phyloP scores from a whole-genome alignment of 2,113 vertebrate species.

The Lampris incognitus region DNA sequence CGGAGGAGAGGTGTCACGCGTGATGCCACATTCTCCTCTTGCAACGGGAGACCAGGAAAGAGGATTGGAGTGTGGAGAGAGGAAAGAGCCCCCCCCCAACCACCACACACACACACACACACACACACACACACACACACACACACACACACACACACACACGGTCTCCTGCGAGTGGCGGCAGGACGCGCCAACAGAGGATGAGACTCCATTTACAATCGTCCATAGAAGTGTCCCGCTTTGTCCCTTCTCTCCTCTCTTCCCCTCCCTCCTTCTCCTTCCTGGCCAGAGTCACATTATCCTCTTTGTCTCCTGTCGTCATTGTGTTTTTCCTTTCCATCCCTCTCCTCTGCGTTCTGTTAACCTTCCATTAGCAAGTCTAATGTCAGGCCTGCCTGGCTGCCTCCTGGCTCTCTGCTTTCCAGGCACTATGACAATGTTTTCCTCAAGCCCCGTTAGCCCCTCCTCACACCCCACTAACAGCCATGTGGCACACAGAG shows the following conservation, averaged over 20 bases:
- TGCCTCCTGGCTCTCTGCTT: conserved; percentile 64
- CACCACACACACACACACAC: background rate
- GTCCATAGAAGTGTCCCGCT: conserved; percentile 14
- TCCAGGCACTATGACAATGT: conserved; percentile 72
- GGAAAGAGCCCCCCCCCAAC: conserved; percentile 31
- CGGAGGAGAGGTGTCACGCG: conserved; percentile 58
- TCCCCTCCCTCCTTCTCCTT: conserved; percentile 13
- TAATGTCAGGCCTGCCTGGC: conserved; percentile 54
- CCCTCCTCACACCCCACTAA: conserved; percentile 63
- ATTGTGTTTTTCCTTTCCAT: conserved; percentile 41
- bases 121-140: background rate
- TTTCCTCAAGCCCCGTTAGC: conserved; percentile 70
- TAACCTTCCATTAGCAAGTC: conserved; percentile 73
- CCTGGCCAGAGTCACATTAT: conserved; percentile 11
- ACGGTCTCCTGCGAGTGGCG: conserved; percentile 4
- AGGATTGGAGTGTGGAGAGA: conserved; percentile 55
- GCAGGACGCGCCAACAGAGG: conserved; percentile 36
- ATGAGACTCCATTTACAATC: conserved; percentile 36
- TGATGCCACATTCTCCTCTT: conserved; percentile 64
- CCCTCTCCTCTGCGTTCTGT: conserved; percentile 50
- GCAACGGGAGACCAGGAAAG: conserved; percentile 68
- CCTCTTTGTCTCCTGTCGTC: conserved; percentile 40
- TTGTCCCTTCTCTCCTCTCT: background rate
- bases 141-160: background rate
- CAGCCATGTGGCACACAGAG: conserved; percentile 65